Percentiles rank a stretch among this genome's conserved stretches.
phyloP scores from a whole-genome alignment of 2,797 vertebrate genomes.

The Poecilia picta region DNA sequence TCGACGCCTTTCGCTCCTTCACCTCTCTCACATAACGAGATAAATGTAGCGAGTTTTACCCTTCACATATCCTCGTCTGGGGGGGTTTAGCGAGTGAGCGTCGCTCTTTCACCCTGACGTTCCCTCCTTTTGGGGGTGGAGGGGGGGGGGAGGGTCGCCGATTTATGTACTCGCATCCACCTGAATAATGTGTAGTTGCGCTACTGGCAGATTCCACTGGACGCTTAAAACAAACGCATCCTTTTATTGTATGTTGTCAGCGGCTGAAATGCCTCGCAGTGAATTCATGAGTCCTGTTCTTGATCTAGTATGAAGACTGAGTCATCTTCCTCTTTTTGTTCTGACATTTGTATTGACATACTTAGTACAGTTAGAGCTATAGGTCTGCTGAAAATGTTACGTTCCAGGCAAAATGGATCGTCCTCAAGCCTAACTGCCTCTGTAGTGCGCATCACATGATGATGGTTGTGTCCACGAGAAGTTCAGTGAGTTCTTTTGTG shows the following conservation, averaged over 20 bases:
- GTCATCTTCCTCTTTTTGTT: conserved; percentile 65
- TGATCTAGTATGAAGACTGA: conserved; percentile 53
- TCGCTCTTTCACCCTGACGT: too few relatives aligned
- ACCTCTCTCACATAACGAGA: too few relatives aligned
- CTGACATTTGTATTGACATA: conserved; percentile 52
- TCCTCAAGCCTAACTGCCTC: conserved; percentile 31
- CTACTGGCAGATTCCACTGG: too few relatives aligned
- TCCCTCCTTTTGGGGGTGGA: too few relatives aligned
- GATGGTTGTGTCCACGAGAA: conserved; percentile 21
- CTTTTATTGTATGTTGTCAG: conserved; percentile 41
- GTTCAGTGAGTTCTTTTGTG: conserved; percentile 11
- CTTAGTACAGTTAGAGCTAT: conserved; percentile 48
- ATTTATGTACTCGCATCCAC: too few relatives aligned
- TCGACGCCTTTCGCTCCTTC: too few relatives aligned
- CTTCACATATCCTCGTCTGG: too few relatives aligned
- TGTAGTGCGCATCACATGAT: conserved; percentile 25
- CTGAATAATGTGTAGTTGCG: too few relatives aligned
- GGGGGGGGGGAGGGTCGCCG: too few relatives aligned
- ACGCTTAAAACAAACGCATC: conserved; percentile 39
- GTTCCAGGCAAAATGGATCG: conserved; percentile 49
- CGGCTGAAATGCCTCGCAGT: conserved; percentile 59
- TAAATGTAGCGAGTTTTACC: too few relatives aligned
- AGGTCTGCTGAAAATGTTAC: conserved; percentile 56
- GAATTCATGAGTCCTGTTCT: conserved; percentile 65
- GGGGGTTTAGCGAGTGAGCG: too few relatives aligned